These are phyloP conservation scores for Bufo bufo DNA, from an alignment of 2,113 vertebrate species.

Conservation along the genomic window DNA sequence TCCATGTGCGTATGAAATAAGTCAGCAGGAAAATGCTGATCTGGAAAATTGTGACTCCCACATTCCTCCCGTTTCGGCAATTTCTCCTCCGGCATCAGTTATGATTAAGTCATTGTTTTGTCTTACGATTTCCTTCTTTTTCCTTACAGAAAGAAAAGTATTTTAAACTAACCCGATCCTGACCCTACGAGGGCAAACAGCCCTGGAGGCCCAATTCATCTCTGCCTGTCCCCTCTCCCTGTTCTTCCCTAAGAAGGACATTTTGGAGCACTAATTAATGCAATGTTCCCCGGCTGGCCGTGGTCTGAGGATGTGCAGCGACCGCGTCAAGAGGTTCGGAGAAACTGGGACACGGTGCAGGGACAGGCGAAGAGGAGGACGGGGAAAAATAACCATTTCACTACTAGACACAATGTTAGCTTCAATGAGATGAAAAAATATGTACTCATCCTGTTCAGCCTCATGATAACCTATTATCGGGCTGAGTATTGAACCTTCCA, in stretches of 20 bases:
- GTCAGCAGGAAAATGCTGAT: not conserved
- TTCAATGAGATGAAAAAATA: not conserved
- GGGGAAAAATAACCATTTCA: not conserved
- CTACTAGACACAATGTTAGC: not conserved
- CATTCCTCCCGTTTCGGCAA: not conserved
- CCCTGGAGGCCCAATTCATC: constrained; percentile 21
- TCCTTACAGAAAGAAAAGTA: not conserved
- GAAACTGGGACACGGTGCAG: constrained; percentile 38
- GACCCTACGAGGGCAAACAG: constrained; percentile 21
- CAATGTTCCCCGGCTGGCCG: not conserved
- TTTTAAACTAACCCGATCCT: constrained; percentile 42
- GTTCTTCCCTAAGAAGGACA: constrained; percentile 47
- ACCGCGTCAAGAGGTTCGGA: not conserved
- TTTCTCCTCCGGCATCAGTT: constrained; percentile 7
- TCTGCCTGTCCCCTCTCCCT: constrained; percentile 18
- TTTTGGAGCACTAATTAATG: constrained; percentile 36
- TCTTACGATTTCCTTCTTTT: constrained; percentile 28
- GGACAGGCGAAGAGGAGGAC: not conserved
- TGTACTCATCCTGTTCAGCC: too few relatives aligned
- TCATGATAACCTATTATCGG: too few relatives aligned
- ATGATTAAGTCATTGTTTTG: not conserved
- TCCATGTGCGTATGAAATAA: not conserved
- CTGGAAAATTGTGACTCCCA: not conserved
- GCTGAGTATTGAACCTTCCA: too few relatives aligned
- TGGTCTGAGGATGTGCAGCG: constrained; percentile 22